Evolutionary conservation across 2,797 vertebrate species (phyloP).

Genomic region (Parotocinclus haroldoi): DNA sequence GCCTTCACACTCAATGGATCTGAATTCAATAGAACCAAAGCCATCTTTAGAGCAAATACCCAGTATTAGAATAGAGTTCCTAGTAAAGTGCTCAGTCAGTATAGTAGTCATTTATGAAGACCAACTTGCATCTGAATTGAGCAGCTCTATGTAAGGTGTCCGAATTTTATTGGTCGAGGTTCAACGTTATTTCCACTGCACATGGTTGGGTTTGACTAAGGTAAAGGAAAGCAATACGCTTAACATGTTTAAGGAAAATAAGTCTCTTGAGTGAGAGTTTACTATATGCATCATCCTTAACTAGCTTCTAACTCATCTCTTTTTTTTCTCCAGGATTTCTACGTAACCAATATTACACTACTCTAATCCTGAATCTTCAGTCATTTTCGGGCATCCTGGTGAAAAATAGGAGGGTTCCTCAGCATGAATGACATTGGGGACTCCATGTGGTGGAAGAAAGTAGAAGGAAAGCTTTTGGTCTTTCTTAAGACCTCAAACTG

Average conservation of each 20-base stretch:
- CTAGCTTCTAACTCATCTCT: not conserved
- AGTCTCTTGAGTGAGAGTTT: not conserved
- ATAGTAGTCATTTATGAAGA: too few relatives aligned
- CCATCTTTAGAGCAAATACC: too few relatives aligned
- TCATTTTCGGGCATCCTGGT: not conserved
- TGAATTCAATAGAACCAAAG: too few relatives aligned
- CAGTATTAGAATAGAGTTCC: too few relatives aligned
- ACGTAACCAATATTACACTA: not conserved
- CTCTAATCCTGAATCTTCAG: conserved; percentile 2
- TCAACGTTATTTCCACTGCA: not conserved
- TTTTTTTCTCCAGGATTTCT: not conserved
- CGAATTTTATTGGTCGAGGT: not conserved
- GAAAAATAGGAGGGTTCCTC: conserved; percentile 1
- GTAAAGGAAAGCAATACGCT: not conserved
- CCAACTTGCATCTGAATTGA: too few relatives aligned
- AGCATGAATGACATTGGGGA: not conserved
- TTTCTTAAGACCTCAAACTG: conserved; percentile 16
- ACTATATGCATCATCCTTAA: conserved; percentile 8
- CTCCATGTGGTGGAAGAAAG: not conserved
- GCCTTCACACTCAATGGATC: too few relatives aligned
- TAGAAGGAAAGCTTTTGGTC: conserved; percentile 13
- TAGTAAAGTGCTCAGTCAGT: too few relatives aligned
- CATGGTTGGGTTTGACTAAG: not conserved
- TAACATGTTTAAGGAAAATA: not conserved
- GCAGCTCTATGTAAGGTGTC: too few relatives aligned